Percentiles rank a stretch among this genome's conserved stretches.
Evolutionary conservation across 1,140 invertebrate genomes (phyloP).

Genomic region (Procambarus virginalis): DNA sequence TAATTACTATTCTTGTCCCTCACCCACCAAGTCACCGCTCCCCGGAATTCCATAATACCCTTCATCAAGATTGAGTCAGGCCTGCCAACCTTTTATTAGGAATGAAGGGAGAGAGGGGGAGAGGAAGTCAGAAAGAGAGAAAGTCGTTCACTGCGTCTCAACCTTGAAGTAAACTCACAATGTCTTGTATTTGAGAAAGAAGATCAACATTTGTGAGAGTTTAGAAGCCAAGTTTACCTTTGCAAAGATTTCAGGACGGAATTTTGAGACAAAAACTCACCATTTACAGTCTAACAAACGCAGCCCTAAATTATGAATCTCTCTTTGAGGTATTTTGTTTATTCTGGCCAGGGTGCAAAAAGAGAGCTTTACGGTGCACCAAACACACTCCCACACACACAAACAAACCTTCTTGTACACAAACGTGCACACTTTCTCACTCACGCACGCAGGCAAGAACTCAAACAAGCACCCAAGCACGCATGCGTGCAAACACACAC

Average conservation of each 20-base stretch:
- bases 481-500: slow-evolving; percentile 16
- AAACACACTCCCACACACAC: not conserved
- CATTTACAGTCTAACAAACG: slow-evolving; percentile 6
- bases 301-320: not conserved
- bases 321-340: not conserved
- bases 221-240: not conserved
- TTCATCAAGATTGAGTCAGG: too few species aligned
- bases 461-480: not conserved
- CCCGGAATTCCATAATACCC: too few species aligned
- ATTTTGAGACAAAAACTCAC: not conserved
- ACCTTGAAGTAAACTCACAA: not conserved
- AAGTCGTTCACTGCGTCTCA: not conserved
- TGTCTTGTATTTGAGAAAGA: slow-evolving; percentile 5
- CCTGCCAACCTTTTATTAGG: too few species aligned
- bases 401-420: not conserved
- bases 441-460: not conserved
- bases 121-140: not conserved
- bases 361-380: not conserved
- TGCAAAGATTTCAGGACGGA: not conserved
- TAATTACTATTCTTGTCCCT: too few species aligned
- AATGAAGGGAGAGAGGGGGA: too few species aligned
- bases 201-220: not conserved
- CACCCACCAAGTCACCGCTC: too few species aligned
- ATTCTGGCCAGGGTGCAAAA: not conserved
- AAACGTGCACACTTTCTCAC: not conserved